phyloP scores from a whole-genome alignment of 2,113 vertebrate genomes.

The Dryoscopus gambensis region DNA sequence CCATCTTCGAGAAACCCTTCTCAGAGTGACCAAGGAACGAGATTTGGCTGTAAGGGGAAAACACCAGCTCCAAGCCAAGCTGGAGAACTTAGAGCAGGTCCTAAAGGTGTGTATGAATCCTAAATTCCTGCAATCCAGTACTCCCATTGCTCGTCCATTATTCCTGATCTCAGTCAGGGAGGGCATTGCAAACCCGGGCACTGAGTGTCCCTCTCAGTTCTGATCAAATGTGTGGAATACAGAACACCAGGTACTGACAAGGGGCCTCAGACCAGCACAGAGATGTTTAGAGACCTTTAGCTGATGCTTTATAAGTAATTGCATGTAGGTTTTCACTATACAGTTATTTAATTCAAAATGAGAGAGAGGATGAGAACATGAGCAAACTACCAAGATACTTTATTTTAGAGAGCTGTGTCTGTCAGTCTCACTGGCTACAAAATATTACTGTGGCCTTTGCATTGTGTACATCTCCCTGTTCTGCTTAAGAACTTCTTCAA shows the following conservation, averaged over 20 bases:
- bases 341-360: background rate
- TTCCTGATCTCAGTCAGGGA: background rate
- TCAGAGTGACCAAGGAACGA: conserved; percentile 82
- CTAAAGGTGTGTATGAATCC: conserved; percentile 82
- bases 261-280: background rate
- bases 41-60: conserved; percentile 87
- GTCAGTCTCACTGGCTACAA: too few species aligned
- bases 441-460: background rate
- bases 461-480: background rate
- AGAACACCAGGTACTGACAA: background rate
- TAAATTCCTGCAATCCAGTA: accelerated
- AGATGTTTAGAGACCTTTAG: background rate
- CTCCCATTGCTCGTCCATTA: background rate
- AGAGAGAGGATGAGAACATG: background rate
- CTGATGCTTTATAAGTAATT: background rate
- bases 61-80: conserved; percentile 92
- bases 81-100: conserved; percentile 99
- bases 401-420: background rate
- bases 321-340: background rate
- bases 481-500: background rate
- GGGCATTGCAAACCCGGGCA: background rate
- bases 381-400: background rate
- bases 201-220: background rate
- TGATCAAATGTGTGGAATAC: background rate
- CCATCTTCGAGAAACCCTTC: conserved; percentile 75